These are phyloP conservation scores for Parus major DNA, from an alignment of 2,113 vertebrate genomes.

Conservation along the genomic window DNA sequence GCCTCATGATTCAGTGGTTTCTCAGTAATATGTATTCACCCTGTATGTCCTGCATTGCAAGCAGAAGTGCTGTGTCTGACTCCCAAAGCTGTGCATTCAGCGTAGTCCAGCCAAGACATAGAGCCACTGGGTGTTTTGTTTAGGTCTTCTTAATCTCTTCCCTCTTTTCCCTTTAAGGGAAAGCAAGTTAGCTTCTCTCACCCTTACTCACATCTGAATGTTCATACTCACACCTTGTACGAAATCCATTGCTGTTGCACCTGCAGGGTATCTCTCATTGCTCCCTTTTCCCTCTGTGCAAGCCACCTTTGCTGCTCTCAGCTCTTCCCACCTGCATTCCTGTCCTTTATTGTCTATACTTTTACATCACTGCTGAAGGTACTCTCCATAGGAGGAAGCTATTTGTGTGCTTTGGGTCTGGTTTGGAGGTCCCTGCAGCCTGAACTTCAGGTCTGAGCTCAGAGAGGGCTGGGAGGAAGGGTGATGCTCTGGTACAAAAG, in stretches of 20 bases:
- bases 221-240: background rate
- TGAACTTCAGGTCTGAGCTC: background rate
- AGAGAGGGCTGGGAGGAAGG: background rate
- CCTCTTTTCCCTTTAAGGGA: background rate
- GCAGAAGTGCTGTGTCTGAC: background rate
- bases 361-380: background rate
- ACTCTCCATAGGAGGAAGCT: accelerated
- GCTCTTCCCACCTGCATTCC: background rate
- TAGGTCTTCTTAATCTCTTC: background rate
- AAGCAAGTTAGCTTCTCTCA: background rate
- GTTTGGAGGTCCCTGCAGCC: background rate
- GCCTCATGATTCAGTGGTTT: background rate
- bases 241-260: background rate
- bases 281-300: background rate
- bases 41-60: background rate
- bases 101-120: background rate
- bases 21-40: background rate
- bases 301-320: background rate
- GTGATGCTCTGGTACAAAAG: background rate
- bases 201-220: background rate
- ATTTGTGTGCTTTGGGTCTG: background rate
- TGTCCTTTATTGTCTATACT: accelerated
- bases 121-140: background rate
- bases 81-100: background rate
- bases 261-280: background rate